A percentile compares a stretch with the other conserved stretches of the same genome.
phyloP scores from a whole-genome alignment of 2,888 invertebrate genomes.

The Drosophila fulvimacula region DNA sequence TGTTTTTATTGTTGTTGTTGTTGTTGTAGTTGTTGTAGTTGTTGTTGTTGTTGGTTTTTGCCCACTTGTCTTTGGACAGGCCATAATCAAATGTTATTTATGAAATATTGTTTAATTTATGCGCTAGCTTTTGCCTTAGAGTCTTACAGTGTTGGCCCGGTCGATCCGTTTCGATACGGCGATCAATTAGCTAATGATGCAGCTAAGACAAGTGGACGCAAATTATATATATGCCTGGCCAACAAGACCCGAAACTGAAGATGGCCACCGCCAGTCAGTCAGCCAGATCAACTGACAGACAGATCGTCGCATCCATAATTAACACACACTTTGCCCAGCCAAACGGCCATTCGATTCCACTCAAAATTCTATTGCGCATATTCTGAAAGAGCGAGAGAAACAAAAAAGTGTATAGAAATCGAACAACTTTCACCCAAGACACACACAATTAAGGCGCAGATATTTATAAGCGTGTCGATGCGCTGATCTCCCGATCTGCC shows the following conservation, averaged over 20 bases:
- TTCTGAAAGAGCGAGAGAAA: constrained; percentile 9
- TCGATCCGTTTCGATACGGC: constrained; percentile 11
- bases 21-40: constrained; percentile 7
- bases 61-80: constrained; percentile 44
- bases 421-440: constrained; percentile 66
- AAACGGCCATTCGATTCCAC: constrained; percentile 13
- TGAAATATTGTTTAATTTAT: constrained; percentile 70
- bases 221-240: constrained; percentile 23
- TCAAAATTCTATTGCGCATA: constrained; percentile 30
- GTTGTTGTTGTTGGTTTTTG: constrained; percentile 26
- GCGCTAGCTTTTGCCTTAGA: constrained; percentile 28
- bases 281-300: not conserved
- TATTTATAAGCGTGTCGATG: constrained; percentile 67
- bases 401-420: constrained; percentile 13
- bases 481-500: constrained; percentile 39
- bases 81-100: constrained; percentile 68
- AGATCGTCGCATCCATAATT: constrained; percentile 30
- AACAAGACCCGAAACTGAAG: constrained; percentile 23
- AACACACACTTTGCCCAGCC: constrained; percentile 36
- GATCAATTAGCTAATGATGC: constrained; percentile 72
- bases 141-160: not conserved
- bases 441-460: constrained; percentile 46
- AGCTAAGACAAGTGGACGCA: constrained; percentile 31
- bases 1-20: constrained; percentile 32
- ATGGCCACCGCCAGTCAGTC: constrained; percentile 14